A percentile compares a stretch with the other conserved stretches of the same genome.
phyloP scores from a whole-genome alignment of 2,797 vertebrate species.

The Anguilla marmorata region DNA sequence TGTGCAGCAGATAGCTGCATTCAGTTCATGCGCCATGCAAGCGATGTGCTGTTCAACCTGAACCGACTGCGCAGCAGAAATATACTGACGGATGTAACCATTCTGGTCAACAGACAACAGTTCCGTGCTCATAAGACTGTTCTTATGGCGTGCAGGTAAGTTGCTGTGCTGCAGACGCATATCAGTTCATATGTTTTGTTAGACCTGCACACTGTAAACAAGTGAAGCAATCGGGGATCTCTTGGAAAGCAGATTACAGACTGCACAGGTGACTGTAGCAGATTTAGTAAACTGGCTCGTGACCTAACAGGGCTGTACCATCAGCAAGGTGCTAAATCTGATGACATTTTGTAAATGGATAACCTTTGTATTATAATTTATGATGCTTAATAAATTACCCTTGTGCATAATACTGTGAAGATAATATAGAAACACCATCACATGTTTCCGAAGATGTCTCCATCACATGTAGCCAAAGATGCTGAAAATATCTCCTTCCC shows the following conservation, averaged over 20 bases:
- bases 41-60: slow-evolving; percentile 96
- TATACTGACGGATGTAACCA: slow-evolving; percentile 96
- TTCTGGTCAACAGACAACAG: slow-evolving; percentile 93
- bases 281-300: neutral
- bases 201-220: neutral
- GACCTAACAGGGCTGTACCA: neutral
- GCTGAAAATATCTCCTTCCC: slow-evolving; percentile 6
- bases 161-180: slow-evolving; percentile 17
- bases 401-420: neutral
- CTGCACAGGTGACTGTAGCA: neutral
- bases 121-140: slow-evolving; percentile 98
- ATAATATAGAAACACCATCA: neutral
- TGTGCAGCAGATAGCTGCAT: slow-evolving; percentile 97
- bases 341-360: neutral
- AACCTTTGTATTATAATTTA: neutral
- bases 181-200: neutral
- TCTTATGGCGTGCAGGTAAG: slow-evolving; percentile 98
- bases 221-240: neutral
- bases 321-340: neutral
- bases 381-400: neutral
- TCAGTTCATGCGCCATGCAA: slow-evolving; percentile 97
- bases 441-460: neutral
- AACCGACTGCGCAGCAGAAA: slow-evolving; percentile 94
- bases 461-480: neutral
- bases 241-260: neutral